Conservation (phyloP, 2,888 invertebrate species). For the Cataglyphis cursor region DNA sequence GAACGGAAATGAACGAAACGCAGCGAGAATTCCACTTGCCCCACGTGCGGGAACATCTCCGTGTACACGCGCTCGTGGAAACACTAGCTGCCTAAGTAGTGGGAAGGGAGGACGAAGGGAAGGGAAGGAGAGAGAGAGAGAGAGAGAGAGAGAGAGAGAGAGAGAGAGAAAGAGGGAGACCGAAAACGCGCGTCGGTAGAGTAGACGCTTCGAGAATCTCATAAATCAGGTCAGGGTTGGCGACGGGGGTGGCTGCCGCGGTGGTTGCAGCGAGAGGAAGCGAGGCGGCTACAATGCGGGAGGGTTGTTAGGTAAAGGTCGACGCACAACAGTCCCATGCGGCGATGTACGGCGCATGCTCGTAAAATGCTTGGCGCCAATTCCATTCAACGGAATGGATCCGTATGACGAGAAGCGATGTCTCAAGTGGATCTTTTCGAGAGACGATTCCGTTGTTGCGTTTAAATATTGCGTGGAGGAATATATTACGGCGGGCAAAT, state of each 20-base stretch:
- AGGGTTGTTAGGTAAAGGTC: slow-evolving; percentile 85
- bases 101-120: slow-evolving; percentile 37
- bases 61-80: slow-evolving; percentile 71
- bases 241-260: slow-evolving; percentile 83
- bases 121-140: neutral
- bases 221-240: slow-evolving; percentile 89
- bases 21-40: slow-evolving; percentile 56
- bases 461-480: neutral
- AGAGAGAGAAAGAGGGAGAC: slow-evolving; percentile 47
- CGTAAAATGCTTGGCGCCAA: slow-evolving; percentile 83
- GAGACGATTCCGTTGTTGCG: neutral
- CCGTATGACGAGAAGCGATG: slow-evolving; percentile 30
- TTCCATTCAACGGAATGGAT: slow-evolving; percentile 73
- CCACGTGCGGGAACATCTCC: slow-evolving; percentile 44
- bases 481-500: neutral
- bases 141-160: slow-evolving; percentile 17
- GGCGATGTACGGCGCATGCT: slow-evolving; percentile 83
- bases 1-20: slow-evolving; percentile 60
- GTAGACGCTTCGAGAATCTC: slow-evolving; percentile 89
- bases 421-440: slow-evolving; percentile 36
- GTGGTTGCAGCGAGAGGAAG: slow-evolving; percentile 77
- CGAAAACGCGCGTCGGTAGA: slow-evolving; percentile 78
- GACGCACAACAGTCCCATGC: slow-evolving; percentile 83
- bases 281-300: slow-evolving; percentile 75
- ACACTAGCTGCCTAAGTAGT: slow-evolving; percentile 82